Evolutionary conservation across 2,113 vertebrate genomes (phyloP).

Genomic region (Istiophorus platypterus): DNA sequence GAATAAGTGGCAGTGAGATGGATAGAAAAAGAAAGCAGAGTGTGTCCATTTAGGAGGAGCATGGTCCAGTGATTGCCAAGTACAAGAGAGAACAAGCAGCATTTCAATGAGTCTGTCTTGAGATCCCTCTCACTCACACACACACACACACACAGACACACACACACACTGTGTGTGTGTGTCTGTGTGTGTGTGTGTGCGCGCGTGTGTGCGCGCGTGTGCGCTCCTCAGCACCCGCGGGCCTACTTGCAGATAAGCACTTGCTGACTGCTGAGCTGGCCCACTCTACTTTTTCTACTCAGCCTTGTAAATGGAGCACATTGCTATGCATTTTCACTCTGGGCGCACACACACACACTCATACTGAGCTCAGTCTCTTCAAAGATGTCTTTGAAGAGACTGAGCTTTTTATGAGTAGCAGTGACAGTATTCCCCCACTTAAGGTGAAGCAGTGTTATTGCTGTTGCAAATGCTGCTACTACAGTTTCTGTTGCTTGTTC

Average conservation of each 20-base stretch:
- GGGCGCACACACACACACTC: neutral
- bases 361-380: neutral
- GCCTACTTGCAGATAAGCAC: constrained; percentile 39
- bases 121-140: constrained; percentile 13
- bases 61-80: constrained; percentile 4
- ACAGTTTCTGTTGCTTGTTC: neutral
- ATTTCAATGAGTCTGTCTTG: constrained; percentile 32
- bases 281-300: constrained; percentile 10
- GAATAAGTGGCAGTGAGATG: constrained; percentile 9
- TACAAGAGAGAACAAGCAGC: constrained; percentile 18
- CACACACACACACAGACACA: neutral
- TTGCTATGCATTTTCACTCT: neutral
- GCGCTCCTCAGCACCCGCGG: constrained; percentile 14
- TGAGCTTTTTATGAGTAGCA: constrained; percentile 2
- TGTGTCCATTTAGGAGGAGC: constrained; percentile 15
- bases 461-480: neutral
- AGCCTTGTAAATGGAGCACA: constrained; percentile 34
- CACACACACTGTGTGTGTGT: neutral
- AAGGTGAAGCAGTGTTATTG: neutral
- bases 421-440: neutral
- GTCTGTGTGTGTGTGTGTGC: neutral
- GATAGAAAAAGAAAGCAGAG: constrained; percentile 12
- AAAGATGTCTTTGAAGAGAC: neutral
- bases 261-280: constrained; percentile 29
- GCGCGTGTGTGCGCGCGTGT: neutral